These are phyloP conservation scores for Poecilobothrus nobilitatus DNA, from an alignment of 2,888 invertebrate species.

Conservation along the genomic window DNA sequence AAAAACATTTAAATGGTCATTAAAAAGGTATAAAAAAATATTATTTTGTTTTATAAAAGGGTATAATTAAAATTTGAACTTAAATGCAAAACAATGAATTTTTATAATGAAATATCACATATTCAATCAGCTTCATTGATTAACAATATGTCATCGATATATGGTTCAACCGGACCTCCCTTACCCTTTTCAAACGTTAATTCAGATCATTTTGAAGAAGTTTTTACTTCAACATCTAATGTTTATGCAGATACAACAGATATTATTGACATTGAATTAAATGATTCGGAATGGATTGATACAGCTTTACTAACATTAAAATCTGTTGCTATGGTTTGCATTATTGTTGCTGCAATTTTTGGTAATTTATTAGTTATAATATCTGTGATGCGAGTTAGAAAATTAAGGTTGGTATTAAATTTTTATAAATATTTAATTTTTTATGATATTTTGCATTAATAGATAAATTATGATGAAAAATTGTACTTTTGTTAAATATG, in stretches of 20 bases:
- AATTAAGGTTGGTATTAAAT: constrained; percentile 44
- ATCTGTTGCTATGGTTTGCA: constrained; percentile 75
- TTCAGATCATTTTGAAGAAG: not conserved
- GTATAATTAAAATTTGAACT: no score
- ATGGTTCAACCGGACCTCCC: constrained; percentile 22
- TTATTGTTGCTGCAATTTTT: constrained; percentile 79
- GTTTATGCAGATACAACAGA: not conserved
- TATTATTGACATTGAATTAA: not conserved
- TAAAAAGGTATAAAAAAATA: no score
- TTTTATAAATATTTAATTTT: not conserved
- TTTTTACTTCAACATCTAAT: not conserved
- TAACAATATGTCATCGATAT: constrained; percentile 21
- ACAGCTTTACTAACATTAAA: constrained; percentile 57
- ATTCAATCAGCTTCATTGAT: constrained; percentile 2
- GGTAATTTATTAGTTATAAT: constrained; percentile 87
- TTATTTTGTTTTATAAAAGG: no score
- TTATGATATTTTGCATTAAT: no score
- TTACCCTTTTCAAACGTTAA: not conserved
- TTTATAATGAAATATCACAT: constrained; percentile 4
- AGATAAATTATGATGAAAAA: no score
- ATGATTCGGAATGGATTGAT: constrained; percentile 46
- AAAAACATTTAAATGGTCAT: no score
- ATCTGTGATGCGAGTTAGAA: constrained; percentile 67
- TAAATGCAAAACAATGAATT: not conserved
- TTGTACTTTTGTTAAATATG: no score